Conservation (phyloP, 2,113 vertebrate species). For the Thalassoma bifasciatum region DNA sequence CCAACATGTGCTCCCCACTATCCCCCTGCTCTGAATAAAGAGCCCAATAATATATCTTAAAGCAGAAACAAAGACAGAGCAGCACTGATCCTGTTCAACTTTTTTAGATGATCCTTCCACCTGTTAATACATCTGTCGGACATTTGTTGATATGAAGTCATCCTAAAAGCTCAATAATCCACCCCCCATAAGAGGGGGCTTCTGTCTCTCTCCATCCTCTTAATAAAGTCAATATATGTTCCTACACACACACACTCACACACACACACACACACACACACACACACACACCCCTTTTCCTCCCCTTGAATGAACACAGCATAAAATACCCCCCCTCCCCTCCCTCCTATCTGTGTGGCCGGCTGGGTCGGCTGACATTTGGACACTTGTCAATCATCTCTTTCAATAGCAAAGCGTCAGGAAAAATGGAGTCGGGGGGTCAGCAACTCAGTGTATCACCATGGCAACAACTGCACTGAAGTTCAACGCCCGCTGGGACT, state of each 20-base stretch:
- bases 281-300: slow-evolving; percentile 39
- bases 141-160: too few species aligned
- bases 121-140: too few species aligned
- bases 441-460: slow-evolving; percentile 80
- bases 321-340: slow-evolving; percentile 56
- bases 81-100: too few species aligned
- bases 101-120: too few species aligned
- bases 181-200: too few species aligned
- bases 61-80: too few species aligned
- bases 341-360: slow-evolving; percentile 69
- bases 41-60: too few species aligned
- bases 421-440: slow-evolving; percentile 81
- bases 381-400: slow-evolving; percentile 86
- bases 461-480: slow-evolving; percentile 82
- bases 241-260: slow-evolving; percentile 20
- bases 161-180: too few species aligned
- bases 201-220: too few species aligned
- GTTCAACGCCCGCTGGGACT: slow-evolving; percentile 83
- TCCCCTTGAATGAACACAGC: slow-evolving; percentile 67
- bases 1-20: too few species aligned
- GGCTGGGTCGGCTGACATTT: slow-evolving; percentile 83
- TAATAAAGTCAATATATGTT: slow-evolving; percentile 6
- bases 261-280: slow-evolving; percentile 38
- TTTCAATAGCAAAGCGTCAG: slow-evolving; percentile 81
- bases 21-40: too few species aligned